Conservation (phyloP, 2,797 vertebrate species). For the Babyrousa celebensis region DNA sequence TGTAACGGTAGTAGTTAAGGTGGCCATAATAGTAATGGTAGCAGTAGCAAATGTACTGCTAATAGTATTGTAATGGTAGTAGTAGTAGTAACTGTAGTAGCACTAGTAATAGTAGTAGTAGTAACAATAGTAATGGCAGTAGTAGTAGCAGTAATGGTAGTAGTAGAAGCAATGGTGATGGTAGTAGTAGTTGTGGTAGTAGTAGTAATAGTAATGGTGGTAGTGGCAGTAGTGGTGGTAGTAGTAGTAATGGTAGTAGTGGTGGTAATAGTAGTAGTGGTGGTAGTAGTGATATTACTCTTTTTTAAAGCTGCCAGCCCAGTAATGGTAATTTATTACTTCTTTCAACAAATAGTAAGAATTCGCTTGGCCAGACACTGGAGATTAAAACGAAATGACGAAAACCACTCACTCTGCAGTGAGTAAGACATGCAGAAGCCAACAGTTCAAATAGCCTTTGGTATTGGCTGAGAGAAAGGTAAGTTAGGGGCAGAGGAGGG, state of each 20-base stretch:
- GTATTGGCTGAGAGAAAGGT: background rate
- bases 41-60: no score
- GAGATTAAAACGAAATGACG: background rate
- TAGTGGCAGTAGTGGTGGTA: background rate
- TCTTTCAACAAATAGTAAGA: background rate
- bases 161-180: no score
- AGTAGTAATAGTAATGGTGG: no score
- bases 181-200: no score
- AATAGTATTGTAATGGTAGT: no score
- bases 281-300: background rate
- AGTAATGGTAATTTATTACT: background rate
- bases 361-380: background rate
- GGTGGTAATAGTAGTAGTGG: accelerated
- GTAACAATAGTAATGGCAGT: no score
- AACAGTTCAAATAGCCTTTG: background rate
- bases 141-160: no score
- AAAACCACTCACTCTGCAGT: background rate
- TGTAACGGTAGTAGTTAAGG: no score
- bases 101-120: no score
- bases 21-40: no score
- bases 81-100: no score
- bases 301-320: background rate
- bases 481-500: background rate
- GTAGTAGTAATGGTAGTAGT: background rate
- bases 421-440: background rate